Evolutionary conservation across 2,888 invertebrate species (phyloP).

Genomic region (Scaptodrosophila latifasciaeformis): DNA sequence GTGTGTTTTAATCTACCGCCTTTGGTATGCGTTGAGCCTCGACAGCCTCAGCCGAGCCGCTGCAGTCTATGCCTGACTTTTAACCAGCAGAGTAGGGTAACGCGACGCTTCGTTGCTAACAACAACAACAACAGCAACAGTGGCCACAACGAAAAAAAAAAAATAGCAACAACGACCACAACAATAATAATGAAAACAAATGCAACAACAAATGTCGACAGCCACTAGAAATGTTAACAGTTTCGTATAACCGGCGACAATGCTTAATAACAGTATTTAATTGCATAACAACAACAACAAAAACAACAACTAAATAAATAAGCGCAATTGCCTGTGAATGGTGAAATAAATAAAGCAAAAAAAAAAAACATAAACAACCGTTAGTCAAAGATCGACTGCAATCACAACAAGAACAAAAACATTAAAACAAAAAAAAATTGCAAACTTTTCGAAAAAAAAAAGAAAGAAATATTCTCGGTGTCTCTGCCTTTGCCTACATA

Average conservation of each 20-base stretch:
- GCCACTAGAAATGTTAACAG: no score
- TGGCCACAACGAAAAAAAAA: slow-evolving; percentile 8
- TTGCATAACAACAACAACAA: no score
- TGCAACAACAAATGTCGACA: slow-evolving; percentile 34
- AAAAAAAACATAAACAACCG: neutral
- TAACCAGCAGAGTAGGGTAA: slow-evolving; percentile 55
- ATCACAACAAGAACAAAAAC: neutral
- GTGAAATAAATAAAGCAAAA: neutral
- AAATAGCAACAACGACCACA: slow-evolving; percentile 23
- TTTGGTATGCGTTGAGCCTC: slow-evolving; percentile 6
- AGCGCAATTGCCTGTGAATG: slow-evolving; percentile 30
- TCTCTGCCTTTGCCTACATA: neutral
- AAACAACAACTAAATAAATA: no score
- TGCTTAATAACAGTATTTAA: no score
- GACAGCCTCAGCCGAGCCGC: slow-evolving; percentile 13
- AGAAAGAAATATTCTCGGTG: no score
- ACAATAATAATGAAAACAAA: slow-evolving; percentile 24
- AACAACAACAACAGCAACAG: slow-evolving; percentile 8
- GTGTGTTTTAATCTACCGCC: neutral
- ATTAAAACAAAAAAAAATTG: no score
- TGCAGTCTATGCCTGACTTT: slow-evolving; percentile 60
- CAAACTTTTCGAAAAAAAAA: no score
- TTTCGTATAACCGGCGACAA: no score
- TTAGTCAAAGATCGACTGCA: slow-evolving; percentile 11
- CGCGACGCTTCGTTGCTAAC: slow-evolving; percentile 32